These are phyloP conservation scores for Chrysodeixis includens DNA, from an alignment of 2,888 invertebrate species.

Conservation along the genomic window DNA sequence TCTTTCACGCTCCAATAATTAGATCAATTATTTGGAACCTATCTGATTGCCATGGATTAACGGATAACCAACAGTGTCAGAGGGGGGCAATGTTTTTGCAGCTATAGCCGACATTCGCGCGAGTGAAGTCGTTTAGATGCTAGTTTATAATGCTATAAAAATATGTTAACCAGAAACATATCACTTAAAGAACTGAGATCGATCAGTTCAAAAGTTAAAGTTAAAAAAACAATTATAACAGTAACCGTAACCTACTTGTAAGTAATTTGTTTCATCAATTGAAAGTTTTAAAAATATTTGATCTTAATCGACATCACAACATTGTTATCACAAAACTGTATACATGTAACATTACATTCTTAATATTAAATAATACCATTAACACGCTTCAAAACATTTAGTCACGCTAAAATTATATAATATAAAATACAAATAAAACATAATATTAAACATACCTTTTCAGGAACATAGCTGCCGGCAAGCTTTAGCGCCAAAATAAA, in stretches of 20 bases:
- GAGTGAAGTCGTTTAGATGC: no score
- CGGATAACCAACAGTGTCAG: no score
- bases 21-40: no score
- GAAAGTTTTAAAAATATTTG: constrained; percentile 11
- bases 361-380: constrained; percentile 8
- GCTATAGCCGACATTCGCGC: no score
- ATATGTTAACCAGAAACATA: no score
- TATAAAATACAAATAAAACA: constrained; percentile 9
- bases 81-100: no score
- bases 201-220: no score
- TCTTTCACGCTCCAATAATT: no score
- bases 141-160: no score
- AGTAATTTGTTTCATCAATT: neutral
- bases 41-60: no score
- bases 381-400: constrained; percentile 17
- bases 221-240: neutral
- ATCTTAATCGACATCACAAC: neutral
- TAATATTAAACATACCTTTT: constrained; percentile 64
- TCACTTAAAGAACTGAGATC: no score
- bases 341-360: neutral
- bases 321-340: neutral
- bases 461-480: constrained; percentile 40
- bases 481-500: constrained; percentile 51
- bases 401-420: constrained; percentile 17
- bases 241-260: neutral